These are phyloP conservation scores for Marmota monax DNA, from an alignment of 2,113 vertebrate species.

Conservation along the genomic window DNA sequence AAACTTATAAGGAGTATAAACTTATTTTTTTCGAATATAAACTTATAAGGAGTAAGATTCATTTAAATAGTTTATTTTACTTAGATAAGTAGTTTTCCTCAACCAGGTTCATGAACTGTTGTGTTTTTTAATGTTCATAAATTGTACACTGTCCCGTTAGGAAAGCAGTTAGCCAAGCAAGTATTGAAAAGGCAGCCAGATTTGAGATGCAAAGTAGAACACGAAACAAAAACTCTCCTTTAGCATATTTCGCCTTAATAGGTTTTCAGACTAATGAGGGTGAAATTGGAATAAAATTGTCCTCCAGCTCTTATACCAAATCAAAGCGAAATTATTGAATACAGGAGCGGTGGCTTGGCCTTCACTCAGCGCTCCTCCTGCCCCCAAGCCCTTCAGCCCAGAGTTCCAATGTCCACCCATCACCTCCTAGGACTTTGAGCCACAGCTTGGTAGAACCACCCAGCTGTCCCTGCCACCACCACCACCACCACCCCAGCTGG, in stretches of 20 bases:
- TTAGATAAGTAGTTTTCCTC: neutral
- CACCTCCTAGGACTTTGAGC: neutral
- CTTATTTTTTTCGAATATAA: neutral
- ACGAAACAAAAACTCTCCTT: neutral
- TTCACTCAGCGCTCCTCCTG: accelerated
- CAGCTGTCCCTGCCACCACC: neutral
- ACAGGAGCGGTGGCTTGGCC: neutral
- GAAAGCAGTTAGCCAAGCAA: neutral
- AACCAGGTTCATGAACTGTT: neutral
- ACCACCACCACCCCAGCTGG: neutral
- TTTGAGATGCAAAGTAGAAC: no score
- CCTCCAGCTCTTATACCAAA: neutral
- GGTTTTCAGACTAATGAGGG: neutral
- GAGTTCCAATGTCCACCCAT: neutral
- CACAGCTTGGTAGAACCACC: neutral
- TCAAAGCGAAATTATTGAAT: neutral
- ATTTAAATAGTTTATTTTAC: constrained; percentile 30
- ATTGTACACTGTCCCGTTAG: neutral
- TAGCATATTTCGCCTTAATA: neutral
- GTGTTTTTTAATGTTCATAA: neutral
- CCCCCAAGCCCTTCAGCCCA: neutral
- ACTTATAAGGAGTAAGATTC: neutral
- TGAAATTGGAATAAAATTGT: neutral
- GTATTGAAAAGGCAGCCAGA: neutral
- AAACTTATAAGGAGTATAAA: no score